Percentiles rank a stretch among this genome's conserved stretches.
These are phyloP conservation scores for Conops quadrifasciatus DNA, from an alignment of 2,888 invertebrate species.

Conservation along the genomic window DNA sequence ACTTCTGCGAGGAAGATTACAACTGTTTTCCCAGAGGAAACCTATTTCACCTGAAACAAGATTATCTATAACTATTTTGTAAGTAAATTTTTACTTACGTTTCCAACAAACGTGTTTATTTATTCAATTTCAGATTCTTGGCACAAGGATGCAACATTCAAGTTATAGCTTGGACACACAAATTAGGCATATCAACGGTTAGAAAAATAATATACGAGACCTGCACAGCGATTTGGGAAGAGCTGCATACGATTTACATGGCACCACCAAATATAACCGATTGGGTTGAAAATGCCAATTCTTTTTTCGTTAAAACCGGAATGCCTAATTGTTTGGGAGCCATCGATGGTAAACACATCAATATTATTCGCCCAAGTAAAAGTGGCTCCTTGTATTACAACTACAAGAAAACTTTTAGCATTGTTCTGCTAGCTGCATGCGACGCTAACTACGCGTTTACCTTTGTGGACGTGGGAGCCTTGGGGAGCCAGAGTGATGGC, in stretches of 20 bases:
- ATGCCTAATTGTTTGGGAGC: conserved; percentile 8
- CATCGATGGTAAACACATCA: background rate
- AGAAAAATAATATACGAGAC: background rate
- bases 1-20: background rate
- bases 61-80: background rate
- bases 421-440: conserved; percentile 5
- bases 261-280: background rate
- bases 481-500: conserved; percentile 31
- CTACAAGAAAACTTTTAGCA: background rate
- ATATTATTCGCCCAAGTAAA: background rate
- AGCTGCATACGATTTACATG: background rate
- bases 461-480: conserved; percentile 24
- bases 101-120: background rate
- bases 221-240: conserved; percentile 9
- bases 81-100: background rate
- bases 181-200: background rate
- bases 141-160: background rate
- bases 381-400: background rate
- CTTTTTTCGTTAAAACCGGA: background rate
- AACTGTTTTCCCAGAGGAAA: background rate
- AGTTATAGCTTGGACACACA: background rate
- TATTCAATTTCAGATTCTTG: background rate
- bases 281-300: background rate
- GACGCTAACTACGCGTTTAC: conserved; percentile 25
- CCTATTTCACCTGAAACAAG: background rate